Percentiles rank a stretch among this genome's conserved stretches.
Evolutionary conservation across 35 echinoderm and acorn worm species (phyloP).

Genomic region (Apostichopus japonicus): DNA sequence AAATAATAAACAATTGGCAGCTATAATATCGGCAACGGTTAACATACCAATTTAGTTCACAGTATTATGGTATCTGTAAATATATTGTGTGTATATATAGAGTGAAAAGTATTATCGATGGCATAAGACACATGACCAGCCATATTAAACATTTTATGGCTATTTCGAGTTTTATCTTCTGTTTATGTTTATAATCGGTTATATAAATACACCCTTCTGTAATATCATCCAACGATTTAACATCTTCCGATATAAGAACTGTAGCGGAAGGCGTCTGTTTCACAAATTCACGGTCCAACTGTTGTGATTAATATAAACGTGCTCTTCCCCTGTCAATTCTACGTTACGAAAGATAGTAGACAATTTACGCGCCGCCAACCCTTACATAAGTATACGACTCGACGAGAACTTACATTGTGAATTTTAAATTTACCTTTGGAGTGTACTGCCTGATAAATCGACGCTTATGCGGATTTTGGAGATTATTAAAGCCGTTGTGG

Average conservation of each 20-base stretch:
- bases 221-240: neutral
- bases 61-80: neutral
- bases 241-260: neutral
- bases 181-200: neutral
- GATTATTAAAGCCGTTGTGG: neutral
- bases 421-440: neutral
- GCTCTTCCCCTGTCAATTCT: too few species aligned
- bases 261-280: neutral
- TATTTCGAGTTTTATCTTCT: neutral
- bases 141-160: too few species aligned
- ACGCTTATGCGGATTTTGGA: neutral
- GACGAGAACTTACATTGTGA: conserved; percentile 11
- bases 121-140: too few species aligned
- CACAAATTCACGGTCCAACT: neutral
- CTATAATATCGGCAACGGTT: neutral
- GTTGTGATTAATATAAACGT: too few species aligned
- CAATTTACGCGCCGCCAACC: neutral
- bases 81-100: neutral
- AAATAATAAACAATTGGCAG: neutral
- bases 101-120: neutral
- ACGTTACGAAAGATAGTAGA: neutral
- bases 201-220: neutral
- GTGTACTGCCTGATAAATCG: neutral
- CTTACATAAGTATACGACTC: neutral
- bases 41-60: neutral